A percentile compares a stretch with the other conserved stretches of the same genome.
These are phyloP conservation scores for Rotaria socialis DNA, from an alignment of 2,888 invertebrate genomes.

Conservation along the genomic window DNA sequence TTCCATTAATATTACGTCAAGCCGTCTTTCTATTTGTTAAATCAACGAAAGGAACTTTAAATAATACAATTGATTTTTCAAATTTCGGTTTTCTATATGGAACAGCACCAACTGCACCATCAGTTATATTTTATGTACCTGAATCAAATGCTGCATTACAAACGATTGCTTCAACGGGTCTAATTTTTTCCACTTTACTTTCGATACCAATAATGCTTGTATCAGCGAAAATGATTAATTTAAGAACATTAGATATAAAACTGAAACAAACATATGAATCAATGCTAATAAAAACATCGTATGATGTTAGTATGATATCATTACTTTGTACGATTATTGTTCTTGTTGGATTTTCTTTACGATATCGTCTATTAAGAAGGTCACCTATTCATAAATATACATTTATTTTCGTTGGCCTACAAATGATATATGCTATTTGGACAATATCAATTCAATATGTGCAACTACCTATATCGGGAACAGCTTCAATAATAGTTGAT, in stretches of 20 bases:
- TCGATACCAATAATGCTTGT: constrained; percentile 46
- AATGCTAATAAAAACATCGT: background rate
- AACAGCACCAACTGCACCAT: constrained; percentile 88
- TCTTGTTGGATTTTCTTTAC: constrained; percentile 28
- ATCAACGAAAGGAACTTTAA: constrained; percentile 64
- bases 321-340: constrained; percentile 28
- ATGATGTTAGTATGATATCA: background rate
- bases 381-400: constrained; percentile 23
- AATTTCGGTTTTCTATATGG: constrained; percentile 92
- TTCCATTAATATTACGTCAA: constrained; percentile 81
- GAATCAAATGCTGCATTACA: constrained; percentile 80
- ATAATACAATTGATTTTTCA: constrained; percentile 75
- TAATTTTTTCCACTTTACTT: constrained; percentile 38
- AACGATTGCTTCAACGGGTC: constrained; percentile 64
- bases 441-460: background rate
- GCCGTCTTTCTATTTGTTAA: constrained; percentile 68
- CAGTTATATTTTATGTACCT: constrained; percentile 85
- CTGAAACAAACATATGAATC: background rate
- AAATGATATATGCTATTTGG: constrained; percentile 6
- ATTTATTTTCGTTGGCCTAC: background rate
- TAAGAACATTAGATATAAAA: background rate
- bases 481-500: background rate
- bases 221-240: constrained; percentile 47
- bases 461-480: background rate
- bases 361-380: background rate